A percentile compares a stretch with the other conserved stretches of the same genome.
Conservation (phyloP, 1,140 invertebrate genomes). For the Pseudomyrmex concolor region DNA sequence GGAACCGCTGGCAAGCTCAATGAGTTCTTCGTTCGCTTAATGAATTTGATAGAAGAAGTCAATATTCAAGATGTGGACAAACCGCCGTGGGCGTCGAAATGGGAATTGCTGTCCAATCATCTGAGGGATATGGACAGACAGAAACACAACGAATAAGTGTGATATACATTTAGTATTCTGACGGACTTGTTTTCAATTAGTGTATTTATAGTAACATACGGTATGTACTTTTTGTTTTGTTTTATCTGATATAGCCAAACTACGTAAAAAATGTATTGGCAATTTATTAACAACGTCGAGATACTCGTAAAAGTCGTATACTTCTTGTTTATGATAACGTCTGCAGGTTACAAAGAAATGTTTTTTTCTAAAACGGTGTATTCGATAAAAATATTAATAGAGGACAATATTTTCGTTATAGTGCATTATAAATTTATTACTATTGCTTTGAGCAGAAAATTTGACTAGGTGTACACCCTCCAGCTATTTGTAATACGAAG, state of each 20-base stretch:
- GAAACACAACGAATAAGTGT: conserved; percentile 16
- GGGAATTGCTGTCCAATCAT: conserved; percentile 67
- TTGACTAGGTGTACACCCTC: no score
- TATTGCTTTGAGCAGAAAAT: no score
- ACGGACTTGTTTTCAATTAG: conserved; percentile 34
- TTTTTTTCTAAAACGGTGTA: no score
- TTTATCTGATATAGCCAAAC: not conserved
- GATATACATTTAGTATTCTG: conserved; percentile 21
- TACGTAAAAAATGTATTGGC: no score
- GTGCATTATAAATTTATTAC: no score
- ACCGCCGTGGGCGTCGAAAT: conserved; percentile 75
- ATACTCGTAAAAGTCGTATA: no score
- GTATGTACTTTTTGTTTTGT: not conserved
- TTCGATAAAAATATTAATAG: no score
- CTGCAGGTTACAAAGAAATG: no score
- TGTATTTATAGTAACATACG: not conserved
- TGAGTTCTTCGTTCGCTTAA: conserved; percentile 82
- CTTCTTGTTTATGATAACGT: no score
- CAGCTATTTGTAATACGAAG: no score
- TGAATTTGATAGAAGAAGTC: conserved; percentile 81
- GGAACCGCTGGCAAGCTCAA: conserved; percentile 84
- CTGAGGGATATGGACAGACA: conserved; percentile 39
- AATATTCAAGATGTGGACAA: conserved; percentile 79
- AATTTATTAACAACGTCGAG: no score
- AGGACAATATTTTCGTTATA: no score